Base-by-base conservation (phyloP, 2,888 invertebrate species). In the Adelphocoris suturalis region DNA sequence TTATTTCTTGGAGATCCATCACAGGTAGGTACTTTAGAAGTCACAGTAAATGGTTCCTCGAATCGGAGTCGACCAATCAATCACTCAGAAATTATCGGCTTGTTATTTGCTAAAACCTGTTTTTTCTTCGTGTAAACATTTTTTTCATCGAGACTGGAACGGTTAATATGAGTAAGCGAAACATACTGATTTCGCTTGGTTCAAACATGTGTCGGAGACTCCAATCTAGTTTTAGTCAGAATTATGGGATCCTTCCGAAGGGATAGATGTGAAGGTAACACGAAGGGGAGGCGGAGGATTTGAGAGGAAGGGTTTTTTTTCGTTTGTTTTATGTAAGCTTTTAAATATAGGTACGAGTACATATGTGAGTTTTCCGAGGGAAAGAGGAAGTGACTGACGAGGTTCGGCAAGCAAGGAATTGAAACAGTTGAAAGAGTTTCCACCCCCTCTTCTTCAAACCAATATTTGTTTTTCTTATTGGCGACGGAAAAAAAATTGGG, bases 401-500 rank as follows among this genome's bases (percentile, higher is more conserved):
- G 80, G 80, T 80, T 46, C 80, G 46, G 80, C 46, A 48, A 80
- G 80, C 46, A 47, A 82, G 48, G 82, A 48, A 52, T 82, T 82
- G 48, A 52, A 82, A 82, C 82, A 75, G 86, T 86, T 86, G 68
- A 86, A 86, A 86, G 75, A 55, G 85, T 86, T 86, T 75, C 86
- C 75, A 46, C 75, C 13, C 68, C 75, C 75, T 11, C 89, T 57
- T 57, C 13, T 68, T 23, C 23, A 13, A 37, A 47, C 89, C 89
- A 89, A 89, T 89, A 89, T 89, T 89, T 89, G 89, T 89, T 89
- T 89, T 89, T 89, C 89, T 89, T 89, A 89, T 89, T 86, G 90
- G 90, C 86, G 76, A 80, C n/a, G 75, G 48, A 85, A 48, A 75
- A 86, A 86, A 85, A 85, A 7, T 85, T 5, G 57, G 85, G 61